A percentile compares a stretch with the other conserved stretches of the same genome.
phyloP scores from a whole-genome alignment of 1,140 invertebrate genomes.

The Asbolus verrucosus region DNA sequence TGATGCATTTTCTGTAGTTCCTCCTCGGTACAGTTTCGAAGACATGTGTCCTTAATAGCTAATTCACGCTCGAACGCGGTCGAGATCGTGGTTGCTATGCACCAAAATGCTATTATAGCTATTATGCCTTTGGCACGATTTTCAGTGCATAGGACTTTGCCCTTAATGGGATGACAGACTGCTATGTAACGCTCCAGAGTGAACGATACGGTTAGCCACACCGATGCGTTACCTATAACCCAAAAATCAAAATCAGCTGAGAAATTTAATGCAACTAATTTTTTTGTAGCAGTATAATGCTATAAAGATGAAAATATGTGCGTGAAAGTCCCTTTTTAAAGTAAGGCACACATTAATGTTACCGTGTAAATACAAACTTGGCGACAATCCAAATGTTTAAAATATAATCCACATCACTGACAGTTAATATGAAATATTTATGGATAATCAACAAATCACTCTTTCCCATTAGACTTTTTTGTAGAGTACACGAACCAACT shows the following conservation, averaged over 20 bases:
- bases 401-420: slow-evolving; percentile 30
- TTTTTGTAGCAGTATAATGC: no score
- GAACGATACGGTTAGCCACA: slow-evolving; percentile 83
- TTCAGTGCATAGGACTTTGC: slow-evolving; percentile 78
- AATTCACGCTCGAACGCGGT: slow-evolving; percentile 76
- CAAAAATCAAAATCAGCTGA: no score
- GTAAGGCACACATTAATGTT: slow-evolving; percentile 10
- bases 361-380: slow-evolving; percentile 23
- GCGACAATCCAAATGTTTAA: not conserved
- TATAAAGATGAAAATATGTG: no score
- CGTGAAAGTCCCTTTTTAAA: slow-evolving; percentile 17
- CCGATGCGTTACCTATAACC: slow-evolving; percentile 74
- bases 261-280: no score
- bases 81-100: slow-evolving; percentile 73
- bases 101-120: slow-evolving; percentile 72
- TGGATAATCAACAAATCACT: not conserved
- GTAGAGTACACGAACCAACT: not conserved
- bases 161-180: slow-evolving; percentile 81
- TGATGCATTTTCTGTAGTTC: slow-evolving; percentile 5
- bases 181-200: slow-evolving; percentile 84
- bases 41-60: slow-evolving; percentile 51
- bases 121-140: slow-evolving; percentile 72
- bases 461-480: no score
- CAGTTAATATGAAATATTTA: slow-evolving; percentile 15
- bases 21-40: slow-evolving; percentile 14